Base-by-base conservation (phyloP, 1,140 invertebrate species). In the Parapsyche elsis region DNA sequence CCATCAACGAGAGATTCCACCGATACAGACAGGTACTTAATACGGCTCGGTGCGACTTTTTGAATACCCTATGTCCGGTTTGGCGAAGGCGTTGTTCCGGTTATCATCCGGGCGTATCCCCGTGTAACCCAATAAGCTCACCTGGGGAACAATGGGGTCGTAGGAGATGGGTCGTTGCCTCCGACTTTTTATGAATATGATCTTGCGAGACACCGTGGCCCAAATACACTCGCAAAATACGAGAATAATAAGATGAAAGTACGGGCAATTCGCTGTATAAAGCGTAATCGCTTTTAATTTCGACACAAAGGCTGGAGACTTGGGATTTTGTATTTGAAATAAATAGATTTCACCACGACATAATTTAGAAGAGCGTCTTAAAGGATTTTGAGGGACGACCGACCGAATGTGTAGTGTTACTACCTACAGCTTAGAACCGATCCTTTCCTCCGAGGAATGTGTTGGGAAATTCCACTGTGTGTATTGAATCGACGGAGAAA, bases 211-310 rank as follows among this genome's bases (percentile, higher is more conserved):
- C n/a, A n/a, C n/a, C n/a, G n/a, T n/a, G n/a, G n/a, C n/a, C 24
- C 12, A 44, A 71, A 71, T 21, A 71, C 24, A 24, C 26, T 45
- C n/a, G 16, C 19, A 70, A 9, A 9, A 24, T 9, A 38, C 9
- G 53, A 9, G 45, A 46, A 12, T 46, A 12, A 12, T 46, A 46
- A 5, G 45, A 46, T 7, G 53, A 59, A 59, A 59, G n/a, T n/a
- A n/a, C n/a, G n/a, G n/a, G n/a, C n/a, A n/a, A n/a, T n/a, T n/a
- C n/a, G n/a, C n/a, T n/a, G n/a, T n/a, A n/a, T n/a, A n/a, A 74
- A 74, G 46, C 71, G 38, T 49, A 74, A 74, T 74, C 71, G 45
- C 71, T 49, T 74, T 74, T 74, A 49, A 74, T 74, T 74, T 74
- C 21, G 10, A 49, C 71, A 24, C 70, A 21, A 71, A 23, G 16